A percentile compares a stretch with the other conserved stretches of the same genome.
Conservation (phyloP, 2,113 vertebrate genomes). For the Stigmatopora argus region DNA sequence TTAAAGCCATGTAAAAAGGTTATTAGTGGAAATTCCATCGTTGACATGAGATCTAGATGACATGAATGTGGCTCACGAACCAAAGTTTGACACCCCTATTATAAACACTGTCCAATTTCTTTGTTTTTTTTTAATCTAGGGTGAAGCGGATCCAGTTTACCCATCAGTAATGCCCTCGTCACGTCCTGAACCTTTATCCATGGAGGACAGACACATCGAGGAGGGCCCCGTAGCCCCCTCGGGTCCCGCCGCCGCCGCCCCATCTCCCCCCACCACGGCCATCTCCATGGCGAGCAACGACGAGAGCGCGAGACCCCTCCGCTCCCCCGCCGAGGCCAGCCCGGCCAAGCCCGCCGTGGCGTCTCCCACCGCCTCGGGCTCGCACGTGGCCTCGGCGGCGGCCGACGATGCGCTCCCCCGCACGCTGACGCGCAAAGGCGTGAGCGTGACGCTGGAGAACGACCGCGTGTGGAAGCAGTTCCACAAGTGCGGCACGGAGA, state of each 20-base stretch:
- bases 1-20: too few relatives aligned
- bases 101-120: too few relatives aligned
- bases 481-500: conserved; percentile 83
- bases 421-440: conserved; percentile 58
- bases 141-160: conserved; percentile 19
- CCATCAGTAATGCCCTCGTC: conserved; percentile 25
- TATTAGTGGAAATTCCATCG: too few relatives aligned
- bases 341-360: conserved; percentile 37
- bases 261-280: conserved; percentile 63
- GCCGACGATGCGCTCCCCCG: conserved; percentile 19
- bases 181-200: conserved; percentile 18
- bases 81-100: too few relatives aligned
- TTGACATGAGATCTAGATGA: too few relatives aligned
- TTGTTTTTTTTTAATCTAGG: conserved; percentile 20
- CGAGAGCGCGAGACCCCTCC: conserved; percentile 16
- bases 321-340: conserved; percentile 50
- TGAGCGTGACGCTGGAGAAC: conserved; percentile 83
- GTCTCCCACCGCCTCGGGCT: conserved; percentile 20
- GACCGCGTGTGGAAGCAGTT: conserved; percentile 90
- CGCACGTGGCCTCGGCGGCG: conserved; percentile 30
- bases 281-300: conserved; percentile 40
- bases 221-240: conserved; percentile 12
- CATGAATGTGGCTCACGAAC: too few relatives aligned
- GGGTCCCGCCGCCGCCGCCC: conserved; percentile 30
- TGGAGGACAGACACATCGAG: conserved; percentile 26